Evolutionary conservation across 2,113 vertebrate species (phyloP), one percentile per base, ranked within the genome.

Genomic region (Zapus hudsonius): DNA sequence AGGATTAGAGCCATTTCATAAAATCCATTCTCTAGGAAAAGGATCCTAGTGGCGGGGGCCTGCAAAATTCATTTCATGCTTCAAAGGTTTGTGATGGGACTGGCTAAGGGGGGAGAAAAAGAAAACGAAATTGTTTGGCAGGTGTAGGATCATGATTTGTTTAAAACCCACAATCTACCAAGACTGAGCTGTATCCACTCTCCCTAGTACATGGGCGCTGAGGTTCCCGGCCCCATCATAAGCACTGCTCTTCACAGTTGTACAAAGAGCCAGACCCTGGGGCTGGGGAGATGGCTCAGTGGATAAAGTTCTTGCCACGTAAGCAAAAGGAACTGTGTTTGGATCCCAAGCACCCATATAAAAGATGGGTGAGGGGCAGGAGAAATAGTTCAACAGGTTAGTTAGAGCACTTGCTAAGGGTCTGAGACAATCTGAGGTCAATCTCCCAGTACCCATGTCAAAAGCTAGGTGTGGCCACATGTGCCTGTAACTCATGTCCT

Each of bases 1-100:
- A 97, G 97, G 98, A 98, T 97, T 98, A 98, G 93, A 97, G 98
- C 97, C 96, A 96, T 98, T 98, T 98, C 95, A 97, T 97, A 97
- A 97, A 98, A 98, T 92, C 90, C 98, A 98, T 97, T 98, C 98
- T 97, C 96, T 96, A 94, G 92, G 93, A 94, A 97, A 97, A 97
- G 96, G 97, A 96, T 97, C 96, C 98, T 97, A 98, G 97, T 98
- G 97, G 97, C 84, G 88, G 97, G 97, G 96, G 96, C 96, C 93
- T 96, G 97, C 93, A 95, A 98, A 98, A 98, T 97, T 98, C 97
- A 98, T 98, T 98, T 98, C 98, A 98, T 98, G 98, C 98, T 98
- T 98, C 98, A 98, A 98, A 98, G 98, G 97, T 97, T 96, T 97
- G 97, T 92, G 97, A 98, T 98, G 97, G 97, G 97, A 91, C 97